These are phyloP conservation scores for Benitochromis conjunctus DNA, from an alignment of 2,113 vertebrate genomes.

Conservation along the genomic window DNA sequence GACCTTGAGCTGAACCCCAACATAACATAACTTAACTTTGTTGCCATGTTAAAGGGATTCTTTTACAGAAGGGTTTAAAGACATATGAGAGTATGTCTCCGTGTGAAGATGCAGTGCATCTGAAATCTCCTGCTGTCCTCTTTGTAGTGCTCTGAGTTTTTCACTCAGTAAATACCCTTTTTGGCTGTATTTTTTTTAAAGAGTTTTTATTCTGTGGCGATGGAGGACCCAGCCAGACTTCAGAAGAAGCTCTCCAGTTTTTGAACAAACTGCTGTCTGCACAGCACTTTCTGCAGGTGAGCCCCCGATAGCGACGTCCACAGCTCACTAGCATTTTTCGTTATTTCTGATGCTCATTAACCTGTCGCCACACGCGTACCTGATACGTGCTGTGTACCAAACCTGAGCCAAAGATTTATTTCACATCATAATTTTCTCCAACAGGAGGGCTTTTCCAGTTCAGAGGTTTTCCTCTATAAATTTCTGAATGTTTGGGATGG, in stretches of 20 bases:
- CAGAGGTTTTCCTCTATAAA: slow-evolving; percentile 86
- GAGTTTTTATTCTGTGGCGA: slow-evolving; percentile 81
- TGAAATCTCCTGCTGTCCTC: slow-evolving; percentile 4
- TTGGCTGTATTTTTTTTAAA: slow-evolving; percentile 39
- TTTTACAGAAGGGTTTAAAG: background rate
- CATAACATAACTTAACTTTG: background rate
- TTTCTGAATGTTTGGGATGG: slow-evolving; percentile 90
- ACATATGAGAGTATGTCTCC: background rate
- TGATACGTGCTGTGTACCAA: background rate
- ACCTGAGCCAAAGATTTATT: background rate
- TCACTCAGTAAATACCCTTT: background rate
- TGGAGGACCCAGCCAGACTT: slow-evolving; percentile 55
- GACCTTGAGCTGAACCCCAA: slow-evolving; percentile 27
- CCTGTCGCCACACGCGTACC: background rate
- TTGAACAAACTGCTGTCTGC: slow-evolving; percentile 77
- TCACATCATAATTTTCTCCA: slow-evolving; percentile 7
- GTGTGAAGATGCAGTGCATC: background rate
- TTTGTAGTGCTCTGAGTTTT: background rate
- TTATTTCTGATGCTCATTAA: background rate
- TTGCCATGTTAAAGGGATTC: slow-evolving; percentile 31
- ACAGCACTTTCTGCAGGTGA: slow-evolving; percentile 89
- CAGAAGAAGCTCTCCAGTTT: slow-evolving; percentile 78
- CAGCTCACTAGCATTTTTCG: background rate
- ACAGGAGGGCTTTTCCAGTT: slow-evolving; percentile 87
- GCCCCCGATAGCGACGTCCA: background rate